Percentiles rank a stretch among this genome's conserved stretches.
phyloP scores from a whole-genome alignment of 1,140 invertebrate species.

The Nymphalis io region DNA sequence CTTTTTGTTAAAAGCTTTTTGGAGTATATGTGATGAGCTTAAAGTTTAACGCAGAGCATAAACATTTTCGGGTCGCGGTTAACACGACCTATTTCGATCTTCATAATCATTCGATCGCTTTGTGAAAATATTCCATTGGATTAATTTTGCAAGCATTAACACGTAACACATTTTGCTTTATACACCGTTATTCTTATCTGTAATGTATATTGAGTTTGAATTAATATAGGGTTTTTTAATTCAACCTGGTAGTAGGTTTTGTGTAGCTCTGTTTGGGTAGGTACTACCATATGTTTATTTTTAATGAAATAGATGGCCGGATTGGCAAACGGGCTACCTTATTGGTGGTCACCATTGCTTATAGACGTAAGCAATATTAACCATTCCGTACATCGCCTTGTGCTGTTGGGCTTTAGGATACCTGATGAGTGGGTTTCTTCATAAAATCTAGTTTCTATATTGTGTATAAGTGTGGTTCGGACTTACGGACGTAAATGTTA shows the following conservation, averaged over 20 bases:
- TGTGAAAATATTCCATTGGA: conserved; percentile 4
- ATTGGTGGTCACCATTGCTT: too few relatives aligned
- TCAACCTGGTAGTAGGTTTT: not conserved
- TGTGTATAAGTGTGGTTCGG: too few relatives aligned
- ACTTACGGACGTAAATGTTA: too few relatives aligned
- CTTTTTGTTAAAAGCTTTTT: not conserved
- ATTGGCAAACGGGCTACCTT: too few relatives aligned
- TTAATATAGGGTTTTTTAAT: not conserved
- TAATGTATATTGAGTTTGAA: not conserved
- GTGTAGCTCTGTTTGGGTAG: too few relatives aligned
- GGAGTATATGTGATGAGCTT: not conserved
- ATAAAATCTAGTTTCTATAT: too few relatives aligned
- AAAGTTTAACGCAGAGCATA: not conserved
- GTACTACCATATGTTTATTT: too few relatives aligned
- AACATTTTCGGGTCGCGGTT: not conserved
- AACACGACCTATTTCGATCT: not conserved
- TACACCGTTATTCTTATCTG: not conserved
- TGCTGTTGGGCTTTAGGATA: too few relatives aligned
- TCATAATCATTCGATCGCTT: conserved; percentile 11
- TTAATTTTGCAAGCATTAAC: conserved; percentile 7
- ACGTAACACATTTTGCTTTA: not conserved
- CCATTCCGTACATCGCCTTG: too few relatives aligned
- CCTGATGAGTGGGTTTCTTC: too few relatives aligned
- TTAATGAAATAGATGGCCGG: too few relatives aligned
- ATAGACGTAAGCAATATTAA: too few relatives aligned